Evolutionary conservation across 2,113 vertebrate genomes (phyloP), one percentile per base, ranked within the genome.

Genomic region (Notarius quadriscutis): DNA sequence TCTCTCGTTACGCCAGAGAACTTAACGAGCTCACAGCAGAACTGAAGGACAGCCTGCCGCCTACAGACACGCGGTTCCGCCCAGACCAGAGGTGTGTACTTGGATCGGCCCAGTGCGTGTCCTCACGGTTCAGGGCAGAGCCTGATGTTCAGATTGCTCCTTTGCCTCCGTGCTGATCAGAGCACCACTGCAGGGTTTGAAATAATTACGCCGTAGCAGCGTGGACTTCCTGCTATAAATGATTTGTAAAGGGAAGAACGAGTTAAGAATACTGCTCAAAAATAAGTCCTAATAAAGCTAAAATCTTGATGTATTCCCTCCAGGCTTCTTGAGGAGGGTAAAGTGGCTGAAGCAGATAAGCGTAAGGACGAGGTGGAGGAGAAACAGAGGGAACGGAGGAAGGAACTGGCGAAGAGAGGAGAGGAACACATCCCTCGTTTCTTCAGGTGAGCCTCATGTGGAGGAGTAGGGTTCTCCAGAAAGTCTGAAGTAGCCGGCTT

Each of bases 261-360:
- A n/a, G n/a, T n/a, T 11, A 12, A n/a, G 63, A n/a, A 1, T n/a
- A 4, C 1, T 11, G 62, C 9, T 25, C 2, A 27, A 5, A 67
- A 12, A 1, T 4, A n/a, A 67, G 25, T 27, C 4, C 62, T 10
- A 27, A 1, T 27, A 12, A n/a, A 27, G 12, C 63, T 62, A 2
- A 4, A 12, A 1, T 65, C 10, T 5, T 2, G 41, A 41, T 41
- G 41, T 7, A 11, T n/a, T n/a, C 14, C 12, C 71, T 1, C 5
- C 86, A 99, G 97, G 93, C 96, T 97, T 81, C 92, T 98, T 90
- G 97, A 99, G 91, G 95, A 97, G 71, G 97, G 97, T 0, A 97
- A 97, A 34, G 92, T 96, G 30, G 90, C 94, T 0, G 97, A 97
- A 0, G 96, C 97, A 0, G 97, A 98, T 89, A 95, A 96, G 14